phyloP scores from a whole-genome alignment of 1,140 invertebrate genomes.

The Euschistus heros region DNA sequence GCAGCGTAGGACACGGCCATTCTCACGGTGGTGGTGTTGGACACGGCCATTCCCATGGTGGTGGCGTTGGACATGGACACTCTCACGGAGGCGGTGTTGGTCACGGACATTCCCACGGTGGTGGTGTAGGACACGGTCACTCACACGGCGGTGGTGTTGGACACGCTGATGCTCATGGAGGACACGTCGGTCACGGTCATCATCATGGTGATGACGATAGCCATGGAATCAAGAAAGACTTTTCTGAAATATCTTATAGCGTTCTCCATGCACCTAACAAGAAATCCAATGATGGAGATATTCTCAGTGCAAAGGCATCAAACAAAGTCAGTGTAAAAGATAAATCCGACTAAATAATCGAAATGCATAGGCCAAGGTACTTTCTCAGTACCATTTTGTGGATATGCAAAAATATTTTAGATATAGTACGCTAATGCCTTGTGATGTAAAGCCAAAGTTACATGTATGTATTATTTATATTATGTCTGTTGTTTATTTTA shows the following conservation, averaged over 20 bases:
- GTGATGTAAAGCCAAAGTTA: too few relatives aligned
- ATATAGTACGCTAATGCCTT: too few relatives aligned
- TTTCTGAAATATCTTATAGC: neutral
- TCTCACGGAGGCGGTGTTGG: neutral
- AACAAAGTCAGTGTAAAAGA: neutral
- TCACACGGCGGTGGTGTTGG: neutral
- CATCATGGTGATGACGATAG: conserved; percentile 12
- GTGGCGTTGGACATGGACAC: neutral
- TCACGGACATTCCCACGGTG: neutral
- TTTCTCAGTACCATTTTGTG: too few relatives aligned
- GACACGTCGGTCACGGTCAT: neutral
- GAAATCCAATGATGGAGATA: neutral
- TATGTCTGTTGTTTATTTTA: too few relatives aligned
- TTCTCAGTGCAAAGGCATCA: conserved; percentile 4
- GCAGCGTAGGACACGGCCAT: neutral
- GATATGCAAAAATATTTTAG: too few relatives aligned
- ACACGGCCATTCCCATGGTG: neutral
- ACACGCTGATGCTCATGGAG: neutral
- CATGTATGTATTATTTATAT: too few relatives aligned
- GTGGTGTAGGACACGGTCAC: neutral
- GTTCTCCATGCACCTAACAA: neutral
- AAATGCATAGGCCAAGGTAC: too few relatives aligned
- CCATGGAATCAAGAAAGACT: neutral
- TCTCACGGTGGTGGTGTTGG: neutral
- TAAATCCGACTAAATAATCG: neutral